A percentile compares a stretch with the other conserved stretches of the same genome.
Conservation (phyloP, 2,888 invertebrate species). For the Apamea crenata region DNA sequence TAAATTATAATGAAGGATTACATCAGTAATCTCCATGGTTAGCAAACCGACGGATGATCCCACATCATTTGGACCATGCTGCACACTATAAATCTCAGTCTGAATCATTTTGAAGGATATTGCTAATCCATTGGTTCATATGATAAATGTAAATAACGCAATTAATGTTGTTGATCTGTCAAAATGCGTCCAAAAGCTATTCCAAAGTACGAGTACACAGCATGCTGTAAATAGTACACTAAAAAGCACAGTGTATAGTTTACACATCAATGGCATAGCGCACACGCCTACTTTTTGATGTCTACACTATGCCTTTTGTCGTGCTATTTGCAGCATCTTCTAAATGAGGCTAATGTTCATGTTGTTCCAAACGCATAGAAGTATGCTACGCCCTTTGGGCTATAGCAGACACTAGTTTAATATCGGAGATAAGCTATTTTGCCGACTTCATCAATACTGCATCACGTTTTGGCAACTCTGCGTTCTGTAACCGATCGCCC, state of each 20-base stretch:
- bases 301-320: constrained; percentile 24
- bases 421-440: not conserved
- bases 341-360: constrained; percentile 15
- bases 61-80: not conserved
- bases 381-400: not conserved
- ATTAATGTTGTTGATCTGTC: no score
- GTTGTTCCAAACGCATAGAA: not conserved
- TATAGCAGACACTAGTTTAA: not conserved
- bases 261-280: constrained; percentile 22
- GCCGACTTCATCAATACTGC: not conserved
- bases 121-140: no score
- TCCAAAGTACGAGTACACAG: not conserved
- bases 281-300: constrained; percentile 27
- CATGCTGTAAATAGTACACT: constrained; percentile 2
- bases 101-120: no score
- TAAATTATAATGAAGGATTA: not conserved
- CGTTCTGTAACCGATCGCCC: not conserved
- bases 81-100: no score
- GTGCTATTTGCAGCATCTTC: constrained; percentile 35
- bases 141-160: no score
- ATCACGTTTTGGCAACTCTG: not conserved
- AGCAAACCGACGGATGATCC: not conserved
- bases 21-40: not conserved
- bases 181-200: no score
- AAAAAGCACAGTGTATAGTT: constrained; percentile 12